A percentile compares a stretch with the other conserved stretches of the same genome.
phyloP scores from a whole-genome alignment of 2,113 vertebrate species.

The Nestor notabilis region DNA sequence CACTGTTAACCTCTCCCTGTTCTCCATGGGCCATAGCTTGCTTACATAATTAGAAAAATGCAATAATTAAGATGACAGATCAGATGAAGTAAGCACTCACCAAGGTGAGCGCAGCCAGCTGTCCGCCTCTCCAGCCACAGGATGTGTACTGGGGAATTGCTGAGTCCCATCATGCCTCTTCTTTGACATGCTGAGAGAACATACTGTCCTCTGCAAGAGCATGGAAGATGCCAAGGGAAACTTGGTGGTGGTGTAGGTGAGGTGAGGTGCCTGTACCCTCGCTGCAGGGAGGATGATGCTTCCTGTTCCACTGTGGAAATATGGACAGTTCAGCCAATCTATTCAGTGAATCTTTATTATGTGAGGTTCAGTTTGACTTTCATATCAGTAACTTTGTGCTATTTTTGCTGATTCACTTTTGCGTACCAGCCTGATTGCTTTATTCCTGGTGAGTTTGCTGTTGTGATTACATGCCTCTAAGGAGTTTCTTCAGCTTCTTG shows the following conservation, averaged over 20 bases:
- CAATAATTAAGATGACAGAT: background rate
- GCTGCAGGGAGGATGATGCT: background rate
- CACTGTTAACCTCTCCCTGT: fast-evolving
- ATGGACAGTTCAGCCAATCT: too few relatives aligned
- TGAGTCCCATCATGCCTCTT: fast-evolving
- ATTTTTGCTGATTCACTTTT: background rate
- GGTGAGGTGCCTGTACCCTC: fast-evolving
- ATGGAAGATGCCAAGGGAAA: fast-evolving
- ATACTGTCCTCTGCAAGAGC: fast-evolving
- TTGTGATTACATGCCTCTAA: fast-evolving
- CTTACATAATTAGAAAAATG: fast-evolving
- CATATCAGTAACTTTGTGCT: background rate
- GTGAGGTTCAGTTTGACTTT: background rate
- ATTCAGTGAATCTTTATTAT: fast-evolving
- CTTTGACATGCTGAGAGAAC: fast-evolving
- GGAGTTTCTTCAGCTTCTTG: background rate
- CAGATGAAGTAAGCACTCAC: fast-evolving
- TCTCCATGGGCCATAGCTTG: background rate
- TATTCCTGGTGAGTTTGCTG: background rate
- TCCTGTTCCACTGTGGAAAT: background rate
- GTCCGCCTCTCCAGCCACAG: fast-evolving
- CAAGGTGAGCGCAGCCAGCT: fast-evolving
- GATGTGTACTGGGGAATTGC: background rate
- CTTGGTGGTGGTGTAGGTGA: too few relatives aligned
- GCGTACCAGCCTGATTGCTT: background rate